Base-by-base conservation (phyloP, 1,140 invertebrate species). In the Belonocnema kinseyi region DNA sequence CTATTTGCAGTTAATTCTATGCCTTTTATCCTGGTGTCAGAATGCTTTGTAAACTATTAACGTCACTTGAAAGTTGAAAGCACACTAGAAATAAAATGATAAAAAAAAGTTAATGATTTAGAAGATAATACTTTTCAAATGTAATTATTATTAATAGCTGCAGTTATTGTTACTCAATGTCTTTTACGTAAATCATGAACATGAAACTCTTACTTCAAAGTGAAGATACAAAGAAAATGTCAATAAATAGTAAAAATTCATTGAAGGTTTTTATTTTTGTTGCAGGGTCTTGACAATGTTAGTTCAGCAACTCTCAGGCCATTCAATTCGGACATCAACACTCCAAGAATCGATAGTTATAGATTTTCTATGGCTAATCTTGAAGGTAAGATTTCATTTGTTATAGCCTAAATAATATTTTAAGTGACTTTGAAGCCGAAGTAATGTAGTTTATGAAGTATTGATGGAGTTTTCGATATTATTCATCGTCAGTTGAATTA, bases 351-450 rank as follows among this genome's bases (percentile, higher is more conserved):
- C 83, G 96, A 97, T 89, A 95, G 95, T 66, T 97, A 97, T 90
- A 93, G 97, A 83, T 97, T 98, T 88, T 97, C 96, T 40, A 97
- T 97, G 96, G 97, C 96, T 4, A 98, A 97, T 91, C 92, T 98
- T 16, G 97, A 98, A 93, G 94, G 94, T 94, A 88, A 90, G 87
- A 40, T 66, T 61, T 61, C 21, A 3, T 61, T 61, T 66, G 13
- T 66, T 40, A 66, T 40, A 11, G 7, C 10, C 7, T 46, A 8
- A 1, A 11, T 46, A 11, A 46, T 46, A 46, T 46, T 46, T 46
- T 46, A 46, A 46, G 8, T 46, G 8, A 46, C 11, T 46, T 46
- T 46, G 1, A 46, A 46, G 40, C 40, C 40, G 10, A 8, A 10
- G 7, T 46, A 46, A 46, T 46, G 40, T 7, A 46, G 40, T 6